These are phyloP conservation scores for Trileptium ribeirensis DNA, from an alignment of 2,888 invertebrate genomes.

Conservation along the genomic window DNA sequence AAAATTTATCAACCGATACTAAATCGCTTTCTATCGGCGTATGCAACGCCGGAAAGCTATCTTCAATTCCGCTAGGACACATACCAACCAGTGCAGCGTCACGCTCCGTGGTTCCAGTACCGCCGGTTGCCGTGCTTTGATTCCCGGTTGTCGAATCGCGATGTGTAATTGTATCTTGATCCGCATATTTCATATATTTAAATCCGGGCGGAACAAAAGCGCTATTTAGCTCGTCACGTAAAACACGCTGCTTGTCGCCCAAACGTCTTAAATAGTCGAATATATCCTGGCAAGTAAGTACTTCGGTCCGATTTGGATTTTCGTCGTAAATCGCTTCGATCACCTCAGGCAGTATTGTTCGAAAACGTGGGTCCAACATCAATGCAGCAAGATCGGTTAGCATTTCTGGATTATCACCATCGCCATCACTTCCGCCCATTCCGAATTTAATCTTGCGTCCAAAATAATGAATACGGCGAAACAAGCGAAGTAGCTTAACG, in stretches of 20 bases:
- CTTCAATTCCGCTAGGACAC: no score
- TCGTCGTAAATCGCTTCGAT: neutral
- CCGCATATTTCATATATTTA: neutral
- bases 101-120: no score
- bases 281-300: neutral
- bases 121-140: neutral
- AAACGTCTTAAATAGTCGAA: neutral
- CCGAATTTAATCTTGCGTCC: slow-evolving; percentile 6
- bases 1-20: no score
- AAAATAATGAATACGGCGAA: slow-evolving; percentile 13
- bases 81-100: no score
- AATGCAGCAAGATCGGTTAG: neutral
- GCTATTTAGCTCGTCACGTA: neutral
- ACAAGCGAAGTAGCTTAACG: slow-evolving; percentile 10
- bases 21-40: no score
- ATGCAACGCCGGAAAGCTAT: no score
- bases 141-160: neutral
- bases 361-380: neutral
- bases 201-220: neutral
- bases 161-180: neutral
- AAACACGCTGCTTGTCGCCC: neutral
- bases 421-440: no score
- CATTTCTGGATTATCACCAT: neutral
- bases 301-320: neutral
- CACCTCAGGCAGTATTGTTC: neutral